Percentiles rank a stretch among this genome's conserved stretches.
Evolutionary conservation across 2,797 vertebrate species (phyloP).

Genomic region (Sebastiscus tertius): DNA sequence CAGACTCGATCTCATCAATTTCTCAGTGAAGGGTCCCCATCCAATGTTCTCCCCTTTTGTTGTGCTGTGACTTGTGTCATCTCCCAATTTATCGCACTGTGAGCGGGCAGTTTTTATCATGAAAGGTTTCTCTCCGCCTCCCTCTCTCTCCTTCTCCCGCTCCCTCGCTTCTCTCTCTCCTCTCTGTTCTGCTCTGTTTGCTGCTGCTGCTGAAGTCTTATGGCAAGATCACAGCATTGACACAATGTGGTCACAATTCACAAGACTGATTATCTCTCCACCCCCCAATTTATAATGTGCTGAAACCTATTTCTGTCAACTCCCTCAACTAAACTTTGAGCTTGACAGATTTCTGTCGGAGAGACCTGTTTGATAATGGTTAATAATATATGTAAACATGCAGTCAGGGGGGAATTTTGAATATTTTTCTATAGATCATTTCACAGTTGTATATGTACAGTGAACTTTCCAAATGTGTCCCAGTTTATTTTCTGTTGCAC

Average conservation of each 20-base stretch:
- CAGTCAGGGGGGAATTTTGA: neutral
- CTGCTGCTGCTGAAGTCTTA: constrained; percentile 65
- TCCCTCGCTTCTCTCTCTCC: constrained; percentile 43
- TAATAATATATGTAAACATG: constrained; percentile 29
- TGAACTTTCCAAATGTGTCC: no score
- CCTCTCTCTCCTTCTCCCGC: constrained; percentile 51
- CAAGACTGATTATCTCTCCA: constrained; percentile 71
- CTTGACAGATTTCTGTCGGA: constrained; percentile 35
- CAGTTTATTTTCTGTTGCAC: no score
- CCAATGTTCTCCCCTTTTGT: constrained; percentile 84
- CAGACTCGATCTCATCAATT: constrained; percentile 79
- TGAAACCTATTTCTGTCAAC: constrained; percentile 63
- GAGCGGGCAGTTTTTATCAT: constrained; percentile 83
- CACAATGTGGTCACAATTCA: constrained; percentile 77
- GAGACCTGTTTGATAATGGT: constrained; percentile 3
- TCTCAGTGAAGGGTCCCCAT: constrained; percentile 79
- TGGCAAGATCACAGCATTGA: constrained; percentile 70
- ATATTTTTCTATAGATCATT: neutral
- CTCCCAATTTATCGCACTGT: constrained; percentile 83
- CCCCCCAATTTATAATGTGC: constrained; percentile 61
- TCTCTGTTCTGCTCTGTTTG: constrained; percentile 76
- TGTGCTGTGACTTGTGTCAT: constrained; percentile 83
- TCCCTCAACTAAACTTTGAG: constrained; percentile 47
- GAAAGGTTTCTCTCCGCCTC: constrained; percentile 73
- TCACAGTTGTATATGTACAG: no score